Evolutionary conservation across 2,113 vertebrate genomes (phyloP).

Genomic region (Thinocorus orbignyianus): DNA sequence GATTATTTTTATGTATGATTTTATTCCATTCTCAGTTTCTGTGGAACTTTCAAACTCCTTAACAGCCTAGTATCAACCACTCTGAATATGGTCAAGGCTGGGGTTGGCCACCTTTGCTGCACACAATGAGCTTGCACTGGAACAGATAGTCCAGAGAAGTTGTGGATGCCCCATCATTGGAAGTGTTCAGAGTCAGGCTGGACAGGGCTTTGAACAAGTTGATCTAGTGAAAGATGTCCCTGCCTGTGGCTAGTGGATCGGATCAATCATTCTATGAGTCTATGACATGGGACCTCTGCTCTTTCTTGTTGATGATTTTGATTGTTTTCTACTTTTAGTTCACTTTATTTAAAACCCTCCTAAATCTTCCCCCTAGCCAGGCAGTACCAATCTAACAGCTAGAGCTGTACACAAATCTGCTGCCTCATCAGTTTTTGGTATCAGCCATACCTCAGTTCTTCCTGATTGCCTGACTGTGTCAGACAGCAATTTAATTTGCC

Average conservation of each 20-base stretch:
- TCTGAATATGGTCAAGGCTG: not conserved
- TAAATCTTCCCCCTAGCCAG: not conserved
- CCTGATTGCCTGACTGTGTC: not conserved
- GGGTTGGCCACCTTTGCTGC: not conserved
- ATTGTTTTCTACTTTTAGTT: not conserved
- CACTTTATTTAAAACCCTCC: not conserved
- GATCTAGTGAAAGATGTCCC: not conserved
- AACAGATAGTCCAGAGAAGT: not conserved
- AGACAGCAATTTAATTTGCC: not conserved
- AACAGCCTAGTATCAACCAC: not conserved
- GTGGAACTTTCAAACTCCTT: not conserved
- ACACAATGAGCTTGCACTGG: not conserved
- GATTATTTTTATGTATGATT: not conserved
- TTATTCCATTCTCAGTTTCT: not conserved
- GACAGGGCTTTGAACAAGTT: not conserved
- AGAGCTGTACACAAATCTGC: not conserved
- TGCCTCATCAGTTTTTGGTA: not conserved
- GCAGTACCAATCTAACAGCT: not conserved
- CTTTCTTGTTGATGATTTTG: not conserved
- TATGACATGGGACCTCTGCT: not conserved
- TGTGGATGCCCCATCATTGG: not conserved
- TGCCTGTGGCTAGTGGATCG: rapidly evolving
- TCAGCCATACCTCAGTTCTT: not conserved
- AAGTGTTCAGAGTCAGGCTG: not conserved
- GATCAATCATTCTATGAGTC: not conserved